A percentile compares a stretch with the other conserved stretches of the same genome.
Conservation (phyloP, 1,140 invertebrate species). For the Ruditapes philippinarum region DNA sequence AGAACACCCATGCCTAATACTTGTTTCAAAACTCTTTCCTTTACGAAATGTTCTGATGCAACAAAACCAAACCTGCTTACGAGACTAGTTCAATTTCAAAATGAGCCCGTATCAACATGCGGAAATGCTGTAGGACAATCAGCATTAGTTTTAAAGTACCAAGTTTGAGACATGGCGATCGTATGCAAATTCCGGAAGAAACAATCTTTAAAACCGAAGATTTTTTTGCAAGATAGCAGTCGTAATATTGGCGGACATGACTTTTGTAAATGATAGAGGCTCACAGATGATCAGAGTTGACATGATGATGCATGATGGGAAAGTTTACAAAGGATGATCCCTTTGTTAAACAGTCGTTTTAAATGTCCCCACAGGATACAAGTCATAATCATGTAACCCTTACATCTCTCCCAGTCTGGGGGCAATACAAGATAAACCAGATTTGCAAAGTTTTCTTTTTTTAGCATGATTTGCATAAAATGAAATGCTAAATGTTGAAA, state of each 20-base stretch:
- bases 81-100: no score
- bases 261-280: conserved; percentile 19
- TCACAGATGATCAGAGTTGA: no score
- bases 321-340: neutral
- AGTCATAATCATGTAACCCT: neutral
- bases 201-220: neutral
- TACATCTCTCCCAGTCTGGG: neutral
- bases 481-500: no score
- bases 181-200: neutral
- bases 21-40: no score
- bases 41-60: no score
- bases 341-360: conserved; percentile 11
- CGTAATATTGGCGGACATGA: neutral
- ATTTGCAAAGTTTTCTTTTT: neutral
- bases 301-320: conserved; percentile 23
- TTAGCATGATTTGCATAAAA: neutral
- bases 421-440: neutral
- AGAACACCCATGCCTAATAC: no score
- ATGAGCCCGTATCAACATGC: no score
- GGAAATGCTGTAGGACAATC: no score
- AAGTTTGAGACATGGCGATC: no score
- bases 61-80: no score
- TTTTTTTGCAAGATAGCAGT: neutral
- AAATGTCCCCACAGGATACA: neutral
- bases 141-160: no score